A percentile compares a stretch with the other conserved stretches of the same genome.
Evolutionary conservation across 2,888 invertebrate genomes (phyloP).

Genomic region (Drosophila fungiperda): DNA sequence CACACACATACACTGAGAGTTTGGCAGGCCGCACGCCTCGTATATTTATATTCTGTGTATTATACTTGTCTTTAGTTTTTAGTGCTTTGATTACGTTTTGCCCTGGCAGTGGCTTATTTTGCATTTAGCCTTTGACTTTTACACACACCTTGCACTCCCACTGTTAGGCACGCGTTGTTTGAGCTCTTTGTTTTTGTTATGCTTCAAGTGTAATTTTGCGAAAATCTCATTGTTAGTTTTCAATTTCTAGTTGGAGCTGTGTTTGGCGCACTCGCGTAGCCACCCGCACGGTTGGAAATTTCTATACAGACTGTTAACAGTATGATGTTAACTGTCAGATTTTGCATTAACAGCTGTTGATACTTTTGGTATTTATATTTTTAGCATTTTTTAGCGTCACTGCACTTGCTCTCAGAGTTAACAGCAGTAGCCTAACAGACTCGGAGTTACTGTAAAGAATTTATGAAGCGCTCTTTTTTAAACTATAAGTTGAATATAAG

Average conservation of each 20-base stretch:
- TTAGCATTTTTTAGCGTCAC: conserved; percentile 50
- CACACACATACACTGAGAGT: conserved; percentile 24
- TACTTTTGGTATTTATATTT: conserved; percentile 12
- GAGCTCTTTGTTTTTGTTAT: conserved; percentile 32
- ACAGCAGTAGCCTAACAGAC: conserved; percentile 10
- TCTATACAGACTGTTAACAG: conserved; percentile 50
- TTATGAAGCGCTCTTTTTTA: neutral
- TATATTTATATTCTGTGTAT: conserved; percentile 49
- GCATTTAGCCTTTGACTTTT: conserved; percentile 20
- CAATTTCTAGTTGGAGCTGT: conserved; percentile 56
- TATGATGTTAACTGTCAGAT: conserved; percentile 19
- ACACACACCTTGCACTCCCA: conserved; percentile 58
- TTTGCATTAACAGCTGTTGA: conserved; percentile 53
- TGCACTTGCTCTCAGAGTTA: neutral
- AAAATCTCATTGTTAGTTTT: conserved; percentile 63
- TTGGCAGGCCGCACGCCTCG: conserved; percentile 52
- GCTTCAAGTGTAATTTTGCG: conserved; percentile 55
- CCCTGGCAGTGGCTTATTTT: conserved; percentile 14
- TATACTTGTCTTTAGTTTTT: conserved; percentile 73
- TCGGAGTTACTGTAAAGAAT: neutral
- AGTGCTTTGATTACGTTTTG: conserved; percentile 48
- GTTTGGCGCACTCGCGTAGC: conserved; percentile 64
- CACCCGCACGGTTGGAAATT: conserved; percentile 56
- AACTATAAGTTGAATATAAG: too few species aligned
- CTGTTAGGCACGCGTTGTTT: conserved; percentile 42